phyloP scores from a whole-genome alignment of 2,797 vertebrate genomes.

The Sebastes iracundus region DNA sequence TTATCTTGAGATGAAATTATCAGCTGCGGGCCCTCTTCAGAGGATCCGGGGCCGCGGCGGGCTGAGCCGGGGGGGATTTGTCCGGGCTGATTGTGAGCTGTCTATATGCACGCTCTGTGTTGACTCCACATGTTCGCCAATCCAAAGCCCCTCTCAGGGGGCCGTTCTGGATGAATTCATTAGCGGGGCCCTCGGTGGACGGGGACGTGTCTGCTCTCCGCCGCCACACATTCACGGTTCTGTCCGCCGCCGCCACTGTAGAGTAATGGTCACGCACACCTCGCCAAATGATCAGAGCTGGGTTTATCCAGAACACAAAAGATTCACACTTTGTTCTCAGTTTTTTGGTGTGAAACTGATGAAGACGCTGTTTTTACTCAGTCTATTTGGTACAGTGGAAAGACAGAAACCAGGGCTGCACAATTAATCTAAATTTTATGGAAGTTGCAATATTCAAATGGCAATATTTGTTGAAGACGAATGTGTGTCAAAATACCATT shows the following conservation, averaged over 20 bases:
- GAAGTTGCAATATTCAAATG: too few species aligned
- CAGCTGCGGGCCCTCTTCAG: slow-evolving; percentile 56
- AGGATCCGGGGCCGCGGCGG: slow-evolving; percentile 50
- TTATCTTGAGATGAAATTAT: slow-evolving; percentile 71
- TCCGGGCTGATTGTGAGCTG: slow-evolving; percentile 56
- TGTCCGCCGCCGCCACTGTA: neutral
- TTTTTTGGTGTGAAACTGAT: neutral
- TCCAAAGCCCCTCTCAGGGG: slow-evolving; percentile 62
- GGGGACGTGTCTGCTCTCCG: slow-evolving; percentile 61
- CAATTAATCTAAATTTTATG: too few species aligned
- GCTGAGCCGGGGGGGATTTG: slow-evolving; percentile 67
- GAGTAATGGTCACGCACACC: slow-evolving; percentile 32
- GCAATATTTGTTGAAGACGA: too few species aligned
- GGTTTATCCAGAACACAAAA: slow-evolving; percentile 27
- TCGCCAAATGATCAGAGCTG: slow-evolving; percentile 13
- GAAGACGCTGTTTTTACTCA: neutral
- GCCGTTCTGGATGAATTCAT: slow-evolving; percentile 69
- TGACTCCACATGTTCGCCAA: slow-evolving; percentile 52
- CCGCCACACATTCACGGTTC: slow-evolving; percentile 59
- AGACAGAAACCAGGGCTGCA: too few species aligned
- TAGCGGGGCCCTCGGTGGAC: slow-evolving; percentile 47
- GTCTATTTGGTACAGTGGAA: neutral
- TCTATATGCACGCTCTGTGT: slow-evolving; percentile 35
- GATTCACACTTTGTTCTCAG: neutral
- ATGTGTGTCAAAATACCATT: too few species aligned